phyloP scores from a whole-genome alignment of 2,113 vertebrate genomes.

The Pogona vitticeps region DNA sequence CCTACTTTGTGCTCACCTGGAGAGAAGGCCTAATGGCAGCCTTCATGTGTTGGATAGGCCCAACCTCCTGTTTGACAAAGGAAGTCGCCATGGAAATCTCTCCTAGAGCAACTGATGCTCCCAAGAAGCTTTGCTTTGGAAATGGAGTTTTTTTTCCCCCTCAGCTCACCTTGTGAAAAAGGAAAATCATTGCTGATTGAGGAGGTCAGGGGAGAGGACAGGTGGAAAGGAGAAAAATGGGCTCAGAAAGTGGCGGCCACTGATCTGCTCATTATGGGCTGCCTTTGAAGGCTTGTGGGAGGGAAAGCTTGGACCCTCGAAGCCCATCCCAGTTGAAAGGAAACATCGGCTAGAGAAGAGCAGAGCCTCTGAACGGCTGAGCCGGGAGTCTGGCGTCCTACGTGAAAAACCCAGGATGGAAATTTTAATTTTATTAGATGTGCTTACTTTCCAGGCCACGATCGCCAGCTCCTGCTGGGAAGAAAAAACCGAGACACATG shows the following conservation, averaged over 20 bases:
- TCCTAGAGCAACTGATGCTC: neutral
- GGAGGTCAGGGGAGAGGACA: neutral
- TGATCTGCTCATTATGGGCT: neutral
- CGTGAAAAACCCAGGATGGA: neutral
- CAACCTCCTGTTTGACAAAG: too few relatives aligned
- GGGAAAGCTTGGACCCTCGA: neutral
- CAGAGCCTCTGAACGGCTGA: neutral
- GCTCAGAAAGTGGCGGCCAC: too few relatives aligned
- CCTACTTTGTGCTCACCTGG: too few relatives aligned
- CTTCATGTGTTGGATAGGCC: too few relatives aligned
- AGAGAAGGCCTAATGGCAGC: too few relatives aligned
- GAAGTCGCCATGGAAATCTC: too few relatives aligned
- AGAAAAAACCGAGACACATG: neutral
- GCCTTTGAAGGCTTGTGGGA: too few relatives aligned
- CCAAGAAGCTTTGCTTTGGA: neutral
- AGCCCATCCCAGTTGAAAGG: slow-evolving; percentile 17
- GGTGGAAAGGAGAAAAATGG: neutral
- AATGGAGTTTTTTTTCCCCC: neutral
- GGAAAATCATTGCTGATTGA: neutral
- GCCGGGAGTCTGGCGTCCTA: neutral
- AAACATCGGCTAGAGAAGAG: neutral
- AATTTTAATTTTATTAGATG: neutral
- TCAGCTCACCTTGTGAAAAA: neutral
- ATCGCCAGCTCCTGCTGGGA: neutral
- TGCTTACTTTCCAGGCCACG: neutral